Conservation (phyloP, 2,113 vertebrate genomes). For the Morone chrysops region DNA sequence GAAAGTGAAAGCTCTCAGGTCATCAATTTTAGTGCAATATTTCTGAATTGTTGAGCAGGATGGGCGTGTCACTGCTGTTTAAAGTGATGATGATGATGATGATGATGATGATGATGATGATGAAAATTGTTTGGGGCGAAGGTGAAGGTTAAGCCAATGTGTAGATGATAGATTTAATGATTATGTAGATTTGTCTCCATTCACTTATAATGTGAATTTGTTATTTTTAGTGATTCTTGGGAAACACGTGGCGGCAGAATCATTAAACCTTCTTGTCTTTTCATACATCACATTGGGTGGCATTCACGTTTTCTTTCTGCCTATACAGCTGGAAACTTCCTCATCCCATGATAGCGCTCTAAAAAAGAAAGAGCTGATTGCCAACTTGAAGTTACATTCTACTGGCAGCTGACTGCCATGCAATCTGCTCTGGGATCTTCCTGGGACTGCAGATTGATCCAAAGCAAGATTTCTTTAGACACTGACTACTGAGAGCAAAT, state of each 20-base stretch:
- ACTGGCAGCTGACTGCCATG: conserved; percentile 35
- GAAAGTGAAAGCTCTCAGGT: not conserved
- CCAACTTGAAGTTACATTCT: conserved; percentile 31
- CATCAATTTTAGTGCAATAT: not conserved
- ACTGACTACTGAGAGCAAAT: conserved; percentile 15
- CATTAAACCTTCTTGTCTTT: conserved; percentile 37
- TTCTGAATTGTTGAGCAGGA: not conserved
- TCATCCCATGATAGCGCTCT: conserved; percentile 24
- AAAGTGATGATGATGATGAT: conserved; percentile 9
- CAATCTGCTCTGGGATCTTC: conserved; percentile 46
- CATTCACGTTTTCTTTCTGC: conserved; percentile 30
- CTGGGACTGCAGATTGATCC: conserved; percentile 32
- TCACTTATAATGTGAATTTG: not conserved
- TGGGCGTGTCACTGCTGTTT: not conserved
- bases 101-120: not conserved
- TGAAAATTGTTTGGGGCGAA: not conserved
- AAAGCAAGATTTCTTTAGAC: conserved; percentile 31
- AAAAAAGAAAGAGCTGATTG: conserved; percentile 51
- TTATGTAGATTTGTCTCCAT: not conserved
- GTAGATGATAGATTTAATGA: conserved; percentile 16
- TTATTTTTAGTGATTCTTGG: not conserved
- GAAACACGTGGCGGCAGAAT: not conserved
- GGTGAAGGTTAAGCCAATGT: conserved; percentile 22
- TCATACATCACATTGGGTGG: conserved; percentile 35
- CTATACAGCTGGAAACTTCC: conserved; percentile 48